Evolutionary conservation across 2,797 vertebrate genomes (phyloP).

Genomic region (Mus minutoides): DNA sequence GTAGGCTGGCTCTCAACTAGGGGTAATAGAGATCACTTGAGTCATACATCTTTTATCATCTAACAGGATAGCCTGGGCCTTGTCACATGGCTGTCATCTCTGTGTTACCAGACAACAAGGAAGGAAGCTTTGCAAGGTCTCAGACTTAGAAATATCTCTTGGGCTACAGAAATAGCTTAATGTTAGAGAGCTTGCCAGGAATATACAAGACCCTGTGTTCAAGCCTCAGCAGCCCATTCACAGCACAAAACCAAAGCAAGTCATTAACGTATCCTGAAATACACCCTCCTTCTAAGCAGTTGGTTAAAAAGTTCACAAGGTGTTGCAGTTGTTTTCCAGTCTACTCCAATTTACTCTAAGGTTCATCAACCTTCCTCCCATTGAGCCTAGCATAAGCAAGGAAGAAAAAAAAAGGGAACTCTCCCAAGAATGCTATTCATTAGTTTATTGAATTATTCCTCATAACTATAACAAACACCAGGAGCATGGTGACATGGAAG

Average conservation of each 20-base stretch:
- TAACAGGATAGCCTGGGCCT: neutral
- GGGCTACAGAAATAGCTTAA: neutral
- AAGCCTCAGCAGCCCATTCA: no score
- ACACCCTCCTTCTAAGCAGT: neutral
- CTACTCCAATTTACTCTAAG: neutral
- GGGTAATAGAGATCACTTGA: neutral
- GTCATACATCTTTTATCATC: neutral
- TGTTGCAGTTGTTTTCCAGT: neutral
- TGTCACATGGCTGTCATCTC: neutral
- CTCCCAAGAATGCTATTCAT: slow-evolving; percentile 76
- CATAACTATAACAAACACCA: slow-evolving; percentile 9
- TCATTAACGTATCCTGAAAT: slow-evolving; percentile 41
- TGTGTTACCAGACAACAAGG: neutral
- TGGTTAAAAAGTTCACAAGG: neutral
- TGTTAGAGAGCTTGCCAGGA: neutral
- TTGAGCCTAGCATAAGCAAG: slow-evolving; percentile 81
- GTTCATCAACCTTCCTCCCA: slow-evolving; percentile 78
- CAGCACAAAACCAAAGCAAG: neutral
- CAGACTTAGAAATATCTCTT: neutral
- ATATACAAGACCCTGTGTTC: neutral
- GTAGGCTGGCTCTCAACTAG: neutral
- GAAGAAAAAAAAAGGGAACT: slow-evolving; percentile 78
- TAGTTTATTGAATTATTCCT: slow-evolving; percentile 42
- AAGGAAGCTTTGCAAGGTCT: neutral
- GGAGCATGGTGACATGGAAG: neutral